These are phyloP conservation scores for Acipenser ruthenus DNA, from an alignment of 2,797 vertebrate species.

Conservation along the genomic window DNA sequence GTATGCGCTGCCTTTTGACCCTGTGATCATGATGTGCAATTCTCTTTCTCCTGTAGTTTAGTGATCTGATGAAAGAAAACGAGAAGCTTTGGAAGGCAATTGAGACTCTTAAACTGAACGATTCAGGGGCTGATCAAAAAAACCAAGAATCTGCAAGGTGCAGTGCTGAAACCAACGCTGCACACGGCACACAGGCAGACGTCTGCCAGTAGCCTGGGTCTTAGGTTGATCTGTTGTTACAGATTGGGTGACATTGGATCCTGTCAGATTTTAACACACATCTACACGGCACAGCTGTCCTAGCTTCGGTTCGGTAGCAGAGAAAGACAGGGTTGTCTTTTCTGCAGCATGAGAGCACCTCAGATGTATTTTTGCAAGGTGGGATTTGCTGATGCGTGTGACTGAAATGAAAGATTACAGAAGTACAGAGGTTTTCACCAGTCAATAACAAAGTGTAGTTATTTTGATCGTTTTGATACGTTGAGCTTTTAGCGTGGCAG, in stretches of 20 bases:
- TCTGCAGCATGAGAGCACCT: not conserved
- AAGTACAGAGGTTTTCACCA: too few species aligned
- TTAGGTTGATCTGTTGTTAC: not conserved
- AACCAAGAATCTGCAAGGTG: constrained; percentile 24
- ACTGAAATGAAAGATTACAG: too few species aligned
- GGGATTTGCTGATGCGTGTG: too few species aligned
- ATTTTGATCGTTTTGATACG: too few species aligned
- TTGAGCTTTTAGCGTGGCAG: too few species aligned
- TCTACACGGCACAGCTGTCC: constrained; percentile 15
- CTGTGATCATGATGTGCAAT: not conserved
- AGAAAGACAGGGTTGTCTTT: constrained; percentile 11
- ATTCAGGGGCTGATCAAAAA: constrained; percentile 31
- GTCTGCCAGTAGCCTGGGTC: constrained; percentile 38
- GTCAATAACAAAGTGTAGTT: too few species aligned
- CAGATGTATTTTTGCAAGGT: too few species aligned
- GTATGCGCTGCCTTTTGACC: not conserved
- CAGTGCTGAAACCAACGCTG: constrained; percentile 28
- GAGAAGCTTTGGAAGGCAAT: constrained; percentile 60
- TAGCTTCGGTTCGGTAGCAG: constrained; percentile 9
- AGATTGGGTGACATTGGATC: constrained; percentile 22
- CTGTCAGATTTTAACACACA: constrained; percentile 15
- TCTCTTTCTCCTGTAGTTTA: constrained; percentile 37
- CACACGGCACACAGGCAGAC: constrained; percentile 34
- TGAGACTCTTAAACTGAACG: constrained; percentile 28
- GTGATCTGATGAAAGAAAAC: constrained; percentile 60